Base-by-base conservation (phyloP, 1,140 invertebrate species). In the Camponotus floridanus region DNA sequence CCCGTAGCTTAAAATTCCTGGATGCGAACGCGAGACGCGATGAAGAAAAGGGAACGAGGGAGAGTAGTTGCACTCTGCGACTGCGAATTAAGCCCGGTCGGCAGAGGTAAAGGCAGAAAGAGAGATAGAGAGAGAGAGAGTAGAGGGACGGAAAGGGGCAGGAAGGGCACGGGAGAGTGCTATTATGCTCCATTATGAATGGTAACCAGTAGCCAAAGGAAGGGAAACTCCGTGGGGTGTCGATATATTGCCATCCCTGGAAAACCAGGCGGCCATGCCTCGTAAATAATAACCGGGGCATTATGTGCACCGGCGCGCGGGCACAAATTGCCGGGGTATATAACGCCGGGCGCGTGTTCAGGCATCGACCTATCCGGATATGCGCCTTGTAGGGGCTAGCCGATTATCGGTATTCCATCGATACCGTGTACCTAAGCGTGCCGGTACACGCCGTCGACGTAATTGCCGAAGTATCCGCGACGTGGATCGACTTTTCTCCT, bases 201-300 rank as follows among this genome's bases (percentile, higher is more conserved):
- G 90, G 88, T 92, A 92, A 92, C 91, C 91, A 92, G 91, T 92
- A 92, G 92, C 92, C 87, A 90, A 87, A 90, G 85, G 90, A 92
- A 89, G 85, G 48, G 48, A 85, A 80, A 86, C 91, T 76, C 92
- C 55, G 86, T 89, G 87, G 92, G 92, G 92, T 89, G 89, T 91
- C 86, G 78, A 89, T 91, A 93, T 93, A 93, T 93, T 92, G 89
- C 87, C 88, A 76, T 88, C 88, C 87, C 79, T 79, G 67, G 85
- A 90, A 76, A 87, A 84, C 83, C 86, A 88, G 86, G 89, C 89
- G 83, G 86, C 67, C 57, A 88, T 73, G 70, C 87, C 85, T 92
- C 90, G 74, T 89, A 90, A 92, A 92, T 91, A 92, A 91, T 90
- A 88, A 89, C 62, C 87, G 88, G 84, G 57, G 76, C 68, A 88